Evolutionary conservation across 2,888 invertebrate genomes (phyloP).

Genomic region (Sepiola atlantica): DNA sequence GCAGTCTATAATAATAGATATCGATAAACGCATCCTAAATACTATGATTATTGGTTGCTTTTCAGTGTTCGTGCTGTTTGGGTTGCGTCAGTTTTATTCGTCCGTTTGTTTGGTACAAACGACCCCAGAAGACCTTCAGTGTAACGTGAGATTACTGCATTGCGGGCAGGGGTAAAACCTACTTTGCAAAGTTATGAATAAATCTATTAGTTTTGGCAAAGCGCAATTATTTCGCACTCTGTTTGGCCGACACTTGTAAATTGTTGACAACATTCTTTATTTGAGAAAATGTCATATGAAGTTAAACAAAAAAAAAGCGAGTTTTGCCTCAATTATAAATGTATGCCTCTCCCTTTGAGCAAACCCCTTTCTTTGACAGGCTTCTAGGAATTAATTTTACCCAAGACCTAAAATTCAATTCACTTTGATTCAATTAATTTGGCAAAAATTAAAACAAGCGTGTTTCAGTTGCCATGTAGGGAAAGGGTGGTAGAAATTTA

Average conservation of each 20-base stretch:
- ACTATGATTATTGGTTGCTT: neutral
- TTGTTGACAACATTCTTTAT: neutral
- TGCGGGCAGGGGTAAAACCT: neutral
- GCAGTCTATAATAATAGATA: no score
- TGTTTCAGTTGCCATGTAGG: no score
- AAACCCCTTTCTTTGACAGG: no score
- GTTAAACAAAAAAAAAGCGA: neutral
- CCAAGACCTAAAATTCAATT: no score
- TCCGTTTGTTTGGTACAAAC: neutral
- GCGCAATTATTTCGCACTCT: neutral
- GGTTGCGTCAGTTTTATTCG: neutral
- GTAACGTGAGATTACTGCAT: neutral
- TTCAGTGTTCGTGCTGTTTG: neutral
- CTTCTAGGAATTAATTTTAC: no score
- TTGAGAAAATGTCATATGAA: neutral
- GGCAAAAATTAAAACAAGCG: no score
- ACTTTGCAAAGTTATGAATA: neutral
- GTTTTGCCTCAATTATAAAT: neutral
- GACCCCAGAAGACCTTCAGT: neutral
- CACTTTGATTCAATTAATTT: no score
- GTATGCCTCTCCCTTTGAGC: no score
- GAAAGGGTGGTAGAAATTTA: no score
- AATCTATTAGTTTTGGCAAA: slow-evolving; percentile 13
- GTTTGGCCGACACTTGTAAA: neutral
- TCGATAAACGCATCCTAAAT: neutral